Evolutionary conservation across 2,888 invertebrate species (phyloP), one percentile per base, ranked within the genome.

Genomic region (Ectemnius cavifrons): DNA sequence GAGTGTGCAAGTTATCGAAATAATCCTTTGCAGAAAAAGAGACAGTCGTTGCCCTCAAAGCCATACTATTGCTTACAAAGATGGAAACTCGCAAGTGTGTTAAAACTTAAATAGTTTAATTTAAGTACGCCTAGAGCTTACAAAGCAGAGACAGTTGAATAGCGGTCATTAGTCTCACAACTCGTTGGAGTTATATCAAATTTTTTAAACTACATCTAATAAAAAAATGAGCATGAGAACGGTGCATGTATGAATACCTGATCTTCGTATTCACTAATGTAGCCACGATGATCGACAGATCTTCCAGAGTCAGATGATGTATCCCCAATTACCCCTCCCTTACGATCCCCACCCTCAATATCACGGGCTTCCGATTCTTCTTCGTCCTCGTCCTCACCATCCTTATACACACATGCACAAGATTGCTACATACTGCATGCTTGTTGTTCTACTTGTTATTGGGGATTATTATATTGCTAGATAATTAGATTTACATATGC

Each of bases 361-460:
- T 88, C 87, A 83, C 85, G 85, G 83, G 87, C 85, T 82, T 86
- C 86, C 64, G 85, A 83, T 79, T 87, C 87, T 78, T 89, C 93
- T 80, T 92, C 93, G 63, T 92, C 92, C 75, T 92, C 92, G 80
- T 87, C 91, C 82, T 90, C 90, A 87, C 87, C 89, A 84, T 89
- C 89, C 90, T 90, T 90, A 89, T 84, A 89, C 88, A 89, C 82
- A 90, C 89, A 90, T 90, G 90, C 90, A 89, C 87, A 88, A 88
- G 81, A 84, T 85, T 86, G 83, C 88, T 89, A 89, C 89, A 88
- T 89, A 88, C 85, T 84, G 85, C 88, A 87, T 89, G 87, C 88
- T 83, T 77, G 70, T 80, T 68, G 68, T 77, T 80, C 73, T 71
- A 79, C 78, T 78, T 74, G 75, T 82, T 74, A 78, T 52, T 73